Evolutionary conservation across 2,797 vertebrate genomes (phyloP).

Genomic region (Apogon hyalosoma): DNA sequence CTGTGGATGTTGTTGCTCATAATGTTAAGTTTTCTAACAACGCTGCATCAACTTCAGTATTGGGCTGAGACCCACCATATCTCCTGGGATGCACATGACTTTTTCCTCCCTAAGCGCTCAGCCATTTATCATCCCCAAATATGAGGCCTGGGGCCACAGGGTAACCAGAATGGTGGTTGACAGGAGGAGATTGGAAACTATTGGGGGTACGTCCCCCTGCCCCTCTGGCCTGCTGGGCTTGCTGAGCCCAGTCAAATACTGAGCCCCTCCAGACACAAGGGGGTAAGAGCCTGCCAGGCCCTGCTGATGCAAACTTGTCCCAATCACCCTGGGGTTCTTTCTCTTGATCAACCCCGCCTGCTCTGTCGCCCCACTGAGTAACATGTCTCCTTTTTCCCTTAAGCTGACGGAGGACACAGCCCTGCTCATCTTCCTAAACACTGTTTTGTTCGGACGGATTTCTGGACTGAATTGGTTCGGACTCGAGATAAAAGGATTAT

Average conservation of each 20-base stretch:
- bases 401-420: conserved; percentile 69
- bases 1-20: conserved; percentile 39
- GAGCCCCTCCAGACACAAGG: conserved; percentile 66
- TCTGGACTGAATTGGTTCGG: conserved; percentile 71
- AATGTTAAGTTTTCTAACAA: conserved; percentile 47
- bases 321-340: conserved; percentile 67
- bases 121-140: conserved; percentile 72
- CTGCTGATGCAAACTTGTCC: conserved; percentile 48
- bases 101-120: conserved; percentile 43
- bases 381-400: conserved; percentile 75
- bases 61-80: conserved; percentile 43
- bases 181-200: conserved; percentile 76
- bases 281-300: conserved; percentile 67
- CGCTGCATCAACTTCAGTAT: conserved; percentile 58
- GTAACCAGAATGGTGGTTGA: conserved; percentile 67
- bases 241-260: conserved; percentile 64
- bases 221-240: conserved; percentile 61
- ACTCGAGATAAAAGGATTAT: conserved; percentile 85
- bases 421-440: conserved; percentile 75
- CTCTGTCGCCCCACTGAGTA: conserved; percentile 67
- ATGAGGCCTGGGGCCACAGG: conserved; percentile 56
- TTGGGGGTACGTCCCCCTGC: conserved; percentile 53
- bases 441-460: conserved; percentile 80
- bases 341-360: conserved; percentile 48
- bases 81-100: conserved; percentile 59